Evolutionary conservation across 2,113 vertebrate genomes (phyloP).

Genomic region (Bubalus kerabau): DNA sequence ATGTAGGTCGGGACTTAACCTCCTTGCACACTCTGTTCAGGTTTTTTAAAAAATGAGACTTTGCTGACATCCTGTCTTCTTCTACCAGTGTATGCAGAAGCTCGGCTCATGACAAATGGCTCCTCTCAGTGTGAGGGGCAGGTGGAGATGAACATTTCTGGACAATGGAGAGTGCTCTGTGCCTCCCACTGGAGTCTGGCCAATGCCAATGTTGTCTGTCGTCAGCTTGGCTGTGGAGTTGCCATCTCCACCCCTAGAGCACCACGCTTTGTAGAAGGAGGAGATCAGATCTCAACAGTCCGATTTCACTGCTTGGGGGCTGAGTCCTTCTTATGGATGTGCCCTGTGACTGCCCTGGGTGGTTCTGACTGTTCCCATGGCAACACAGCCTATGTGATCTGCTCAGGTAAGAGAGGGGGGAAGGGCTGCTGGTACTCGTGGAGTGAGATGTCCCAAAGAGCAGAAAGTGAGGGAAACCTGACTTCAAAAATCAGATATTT

Average conservation of each 20-base stretch:
- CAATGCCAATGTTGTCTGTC: neutral
- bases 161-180: neutral
- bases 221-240: neutral
- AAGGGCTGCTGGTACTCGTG: neutral
- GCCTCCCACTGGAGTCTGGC: neutral
- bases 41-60: neutral
- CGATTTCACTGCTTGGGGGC: constrained; percentile 36
- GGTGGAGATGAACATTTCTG: neutral
- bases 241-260: neutral
- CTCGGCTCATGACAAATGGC: neutral
- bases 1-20: neutral
- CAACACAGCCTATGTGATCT: constrained; percentile 3
- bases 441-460: neutral
- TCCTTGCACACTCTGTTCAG: neutral
- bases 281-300: neutral
- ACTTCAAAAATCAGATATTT: neutral
- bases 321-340: neutral
- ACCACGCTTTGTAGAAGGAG: neutral
- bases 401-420: constrained; percentile 38
- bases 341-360: constrained; percentile 7
- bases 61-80: neutral
- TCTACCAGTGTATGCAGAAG: neutral
- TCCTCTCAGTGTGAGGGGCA: neutral
- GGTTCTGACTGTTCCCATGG: neutral
- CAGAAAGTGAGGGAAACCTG: neutral